phyloP scores from a whole-genome alignment of 2,113 vertebrate genomes.

The Ciconia stormi region DNA sequence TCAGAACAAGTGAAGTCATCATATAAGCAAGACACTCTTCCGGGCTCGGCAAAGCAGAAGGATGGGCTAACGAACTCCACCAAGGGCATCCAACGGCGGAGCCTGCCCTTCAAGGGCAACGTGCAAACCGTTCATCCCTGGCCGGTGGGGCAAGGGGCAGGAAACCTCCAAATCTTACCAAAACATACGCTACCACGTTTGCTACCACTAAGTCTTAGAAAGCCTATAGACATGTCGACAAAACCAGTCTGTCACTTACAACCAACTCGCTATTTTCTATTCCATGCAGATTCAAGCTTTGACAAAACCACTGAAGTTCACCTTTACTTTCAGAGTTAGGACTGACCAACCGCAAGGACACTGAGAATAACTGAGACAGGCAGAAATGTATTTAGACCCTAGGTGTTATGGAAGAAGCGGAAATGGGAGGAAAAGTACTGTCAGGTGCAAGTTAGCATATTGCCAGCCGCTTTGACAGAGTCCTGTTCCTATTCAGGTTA shows the following conservation, averaged over 20 bases:
- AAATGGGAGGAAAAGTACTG: background rate
- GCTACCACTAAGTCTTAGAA: constrained; percentile 61
- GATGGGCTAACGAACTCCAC: background rate
- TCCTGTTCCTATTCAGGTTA: background rate
- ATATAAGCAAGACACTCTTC: background rate
- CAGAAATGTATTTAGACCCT: constrained; percentile 60
- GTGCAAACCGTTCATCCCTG: constrained; percentile 20
- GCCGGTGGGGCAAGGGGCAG: background rate
- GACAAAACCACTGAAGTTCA: constrained; percentile 64
- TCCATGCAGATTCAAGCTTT: constrained; percentile 66
- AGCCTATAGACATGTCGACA: constrained; percentile 62
- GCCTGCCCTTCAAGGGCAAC: background rate
- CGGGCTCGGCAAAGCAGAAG: background rate
- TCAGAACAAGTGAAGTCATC: background rate
- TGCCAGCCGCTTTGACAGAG: background rate
- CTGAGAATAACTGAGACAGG: constrained; percentile 13
- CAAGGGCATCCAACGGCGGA: background rate
- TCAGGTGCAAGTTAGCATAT: background rate
- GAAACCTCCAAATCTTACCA: constrained; percentile 8
- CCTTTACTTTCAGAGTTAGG: constrained; percentile 47
- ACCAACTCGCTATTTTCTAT: constrained; percentile 65
- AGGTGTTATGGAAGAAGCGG: background rate
- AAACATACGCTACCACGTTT: constrained; percentile 55
- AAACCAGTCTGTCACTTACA: constrained; percentile 68
- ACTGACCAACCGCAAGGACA: constrained; percentile 51